Evolutionary conservation across 2,113 vertebrate species (phyloP).

Genomic region (Coregonus clupeaformis): DNA sequence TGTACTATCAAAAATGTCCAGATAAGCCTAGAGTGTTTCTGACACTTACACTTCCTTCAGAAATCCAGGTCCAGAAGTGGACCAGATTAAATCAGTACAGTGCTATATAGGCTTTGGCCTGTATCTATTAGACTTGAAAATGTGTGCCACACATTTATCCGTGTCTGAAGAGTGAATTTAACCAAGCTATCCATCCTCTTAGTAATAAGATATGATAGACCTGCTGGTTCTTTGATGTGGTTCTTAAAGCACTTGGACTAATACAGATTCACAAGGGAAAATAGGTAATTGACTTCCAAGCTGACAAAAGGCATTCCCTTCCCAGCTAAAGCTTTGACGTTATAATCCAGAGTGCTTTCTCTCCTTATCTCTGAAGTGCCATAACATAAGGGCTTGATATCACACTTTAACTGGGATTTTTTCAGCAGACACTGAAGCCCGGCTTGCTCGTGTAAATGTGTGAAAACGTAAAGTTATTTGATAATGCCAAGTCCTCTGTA

Average conservation of each 20-base stretch:
- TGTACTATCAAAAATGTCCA: constrained; percentile 52
- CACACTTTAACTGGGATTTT: neutral
- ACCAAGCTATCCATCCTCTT: constrained; percentile 23
- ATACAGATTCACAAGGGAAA: neutral
- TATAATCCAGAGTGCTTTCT: neutral
- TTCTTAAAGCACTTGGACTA: constrained; percentile 17
- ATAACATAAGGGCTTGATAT: neutral
- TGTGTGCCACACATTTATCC: neutral
- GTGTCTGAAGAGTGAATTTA: neutral
- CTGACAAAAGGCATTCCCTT: neutral
- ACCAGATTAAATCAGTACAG: constrained; percentile 48
- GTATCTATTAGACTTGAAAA: neutral
- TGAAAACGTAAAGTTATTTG: neutral
- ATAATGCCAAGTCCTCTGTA: neutral
- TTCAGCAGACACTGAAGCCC: neutral
- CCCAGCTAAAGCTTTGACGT: neutral
- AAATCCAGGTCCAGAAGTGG: constrained; percentile 52
- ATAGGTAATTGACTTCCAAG: neutral
- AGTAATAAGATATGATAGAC: constrained; percentile 24
- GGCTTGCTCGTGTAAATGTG: neutral
- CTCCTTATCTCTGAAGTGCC: neutral
- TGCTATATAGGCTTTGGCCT: neutral
- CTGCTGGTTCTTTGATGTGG: constrained; percentile 4
- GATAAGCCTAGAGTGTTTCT: constrained; percentile 68
- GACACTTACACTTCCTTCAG: constrained; percentile 68